Percentiles rank a stretch among this genome's conserved stretches.
Conservation (phyloP, 37 sponge, comb jelly and placozoan genomes). For the Oopsacas minuta region DNA sequence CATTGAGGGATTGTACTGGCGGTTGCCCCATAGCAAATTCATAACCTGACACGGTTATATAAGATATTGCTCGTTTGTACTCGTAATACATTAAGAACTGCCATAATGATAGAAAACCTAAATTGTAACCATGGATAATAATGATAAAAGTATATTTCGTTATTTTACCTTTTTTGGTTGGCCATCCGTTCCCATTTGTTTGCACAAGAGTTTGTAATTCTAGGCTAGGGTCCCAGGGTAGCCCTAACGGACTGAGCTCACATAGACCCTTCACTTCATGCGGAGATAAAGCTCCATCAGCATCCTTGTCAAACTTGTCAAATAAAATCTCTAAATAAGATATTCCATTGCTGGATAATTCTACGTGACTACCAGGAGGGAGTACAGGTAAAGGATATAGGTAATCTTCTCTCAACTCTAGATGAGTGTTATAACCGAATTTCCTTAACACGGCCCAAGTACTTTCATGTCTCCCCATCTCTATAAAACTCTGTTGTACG, state of each 20-base stretch:
- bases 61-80: neutral
- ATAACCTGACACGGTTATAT: neutral
- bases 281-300: conserved; percentile 51
- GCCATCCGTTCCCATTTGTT: neutral
- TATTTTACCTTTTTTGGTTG: conserved; percentile 7
- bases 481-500: conserved; percentile 88
- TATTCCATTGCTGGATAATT: conserved; percentile 42
- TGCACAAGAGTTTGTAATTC: neutral
- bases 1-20: neutral
- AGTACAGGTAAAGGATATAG: conserved; percentile 50
- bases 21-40: neutral
- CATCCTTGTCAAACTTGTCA: conserved; percentile 72
- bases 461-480: conserved; percentile 87
- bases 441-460: conserved; percentile 91
- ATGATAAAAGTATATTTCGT: neutral
- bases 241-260: neutral
- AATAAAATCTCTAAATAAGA: conserved; percentile 61
- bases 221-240: neutral
- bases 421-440: conserved; percentile 86
- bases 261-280: conserved; percentile 37
- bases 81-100: neutral
- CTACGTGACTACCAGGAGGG: conserved; percentile 51
- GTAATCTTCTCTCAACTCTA: conserved; percentile 60
- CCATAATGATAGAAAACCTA: neutral
- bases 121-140: neutral